phyloP scores from a whole-genome alignment of 1,140 invertebrate genomes.

The Eulimnadia texana region DNA sequence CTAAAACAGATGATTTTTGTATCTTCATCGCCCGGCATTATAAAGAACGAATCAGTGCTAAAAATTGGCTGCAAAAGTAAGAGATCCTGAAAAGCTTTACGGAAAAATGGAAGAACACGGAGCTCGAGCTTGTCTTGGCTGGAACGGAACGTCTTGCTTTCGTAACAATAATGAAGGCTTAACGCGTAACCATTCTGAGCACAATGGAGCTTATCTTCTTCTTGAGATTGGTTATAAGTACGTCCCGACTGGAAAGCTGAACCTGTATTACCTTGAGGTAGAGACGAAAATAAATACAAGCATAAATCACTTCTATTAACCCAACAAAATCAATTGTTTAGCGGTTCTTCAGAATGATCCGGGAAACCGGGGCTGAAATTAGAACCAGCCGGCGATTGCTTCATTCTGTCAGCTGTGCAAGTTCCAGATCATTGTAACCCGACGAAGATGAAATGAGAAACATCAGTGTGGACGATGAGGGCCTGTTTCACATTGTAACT shows the following conservation, averaged over 20 bases:
- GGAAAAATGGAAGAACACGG: background rate
- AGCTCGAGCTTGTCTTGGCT: background rate
- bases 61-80: background rate
- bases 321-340: constrained; percentile 6
- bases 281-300: background rate
- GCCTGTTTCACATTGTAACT: background rate
- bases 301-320: background rate
- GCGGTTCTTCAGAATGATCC: constrained; percentile 15
- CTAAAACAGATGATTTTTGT: constrained; percentile 2
- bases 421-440: background rate
- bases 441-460: background rate
- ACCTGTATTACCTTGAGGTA: constrained; percentile 14
- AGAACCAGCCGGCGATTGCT: constrained; percentile 12
- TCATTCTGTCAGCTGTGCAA: constrained; percentile 15
- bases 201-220: constrained; percentile 5
- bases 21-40: background rate
- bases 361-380: background rate
- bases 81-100: background rate
- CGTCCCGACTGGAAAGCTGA: constrained; percentile 13
- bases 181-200: constrained; percentile 2
- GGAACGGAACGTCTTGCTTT: background rate
- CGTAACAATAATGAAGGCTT: background rate
- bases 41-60: background rate
- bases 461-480: background rate
- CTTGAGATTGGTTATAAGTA: background rate